Evolutionary conservation across 2,888 invertebrate species (phyloP), one percentile per base, ranked within the genome.

Genomic region (Machimus atricapillus): DNA sequence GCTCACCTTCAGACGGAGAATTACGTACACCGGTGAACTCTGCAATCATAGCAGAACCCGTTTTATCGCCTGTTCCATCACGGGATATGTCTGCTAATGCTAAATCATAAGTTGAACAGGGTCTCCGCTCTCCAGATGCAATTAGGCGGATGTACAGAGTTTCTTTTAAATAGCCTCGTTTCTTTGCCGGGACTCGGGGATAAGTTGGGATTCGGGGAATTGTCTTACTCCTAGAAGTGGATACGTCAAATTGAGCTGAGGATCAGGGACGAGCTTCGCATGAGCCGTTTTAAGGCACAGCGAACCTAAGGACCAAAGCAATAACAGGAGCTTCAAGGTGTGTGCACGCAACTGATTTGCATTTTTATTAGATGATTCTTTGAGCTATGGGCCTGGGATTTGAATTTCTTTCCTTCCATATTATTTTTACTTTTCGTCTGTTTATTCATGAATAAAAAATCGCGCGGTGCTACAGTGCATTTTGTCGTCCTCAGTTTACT

Each of bases 331-430:
- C 82, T 87, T 88, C 86, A 88, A 88, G 88, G 88, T 88, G 87
- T 88, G 83, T 88, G 87, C 86, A 88, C 88, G 88, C 88, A 87
- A 82, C 86, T 88, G 76, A 88, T 88, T 88, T 88, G 87, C 88
- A 88, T 88, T 87, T 88, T 88, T 87, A 88, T 88, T 88, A 86
- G 85, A 88, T 66, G 86, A 87, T 83, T 86, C 46, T 78, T 83
- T 34, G 86, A 56, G 82, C 37, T 19, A 83, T 83, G 66, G 82
- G 31, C 66, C 19, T 66, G 82, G 82, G 82, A 83, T 66, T 83
- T 83, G 82, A 83, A 83, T 83, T 66, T 23, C 82, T 16, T 79
- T 79, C 58, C 82, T 19, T 40, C 27, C 52, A 12, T 79, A 52
- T 79, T 79, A 52, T 14, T 46, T 79, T 79, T 79, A 46, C 52